Evolutionary conservation across 2,113 vertebrate genomes (phyloP).

Genomic region (Himantopus leucocephalus): DNA sequence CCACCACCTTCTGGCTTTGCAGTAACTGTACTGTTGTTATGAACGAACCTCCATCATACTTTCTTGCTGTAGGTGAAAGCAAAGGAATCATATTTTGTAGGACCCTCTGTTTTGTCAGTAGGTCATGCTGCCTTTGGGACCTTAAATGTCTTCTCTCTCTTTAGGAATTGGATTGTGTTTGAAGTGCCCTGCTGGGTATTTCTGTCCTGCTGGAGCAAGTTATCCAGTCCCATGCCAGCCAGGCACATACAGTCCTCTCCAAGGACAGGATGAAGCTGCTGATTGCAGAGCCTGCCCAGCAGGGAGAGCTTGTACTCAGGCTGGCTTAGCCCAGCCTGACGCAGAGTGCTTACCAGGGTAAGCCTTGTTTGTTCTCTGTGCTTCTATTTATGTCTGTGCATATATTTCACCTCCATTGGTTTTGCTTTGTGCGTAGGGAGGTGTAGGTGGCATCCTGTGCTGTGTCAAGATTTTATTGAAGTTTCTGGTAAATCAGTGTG

Average conservation of each 20-base stretch:
- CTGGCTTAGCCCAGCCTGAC: conserved; percentile 79
- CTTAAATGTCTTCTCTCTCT: neutral
- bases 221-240: conserved; percentile 78
- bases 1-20: conserved; percentile 58
- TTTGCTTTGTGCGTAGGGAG: neutral
- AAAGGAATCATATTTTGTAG: neutral
- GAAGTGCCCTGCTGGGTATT: conserved; percentile 83
- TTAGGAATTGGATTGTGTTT: conserved; percentile 77
- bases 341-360: conserved; percentile 81
- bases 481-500: neutral
- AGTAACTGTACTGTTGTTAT: neutral
- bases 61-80: neutral
- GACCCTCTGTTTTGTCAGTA: neutral
- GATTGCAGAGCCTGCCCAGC: conserved; percentile 81
- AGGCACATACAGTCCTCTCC: conserved; percentile 80
- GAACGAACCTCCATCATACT: neutral
- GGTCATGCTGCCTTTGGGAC: neutral
- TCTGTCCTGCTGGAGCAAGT: conserved; percentile 78
- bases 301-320: conserved; percentile 83
- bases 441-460: neutral
- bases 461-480: neutral
- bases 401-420: accelerated
- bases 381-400: accelerated
- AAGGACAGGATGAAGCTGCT: conserved; percentile 79
- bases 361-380: neutral